Evolutionary conservation across 1,140 invertebrate species (phyloP).

Genomic region (Colletes gigas): DNA sequence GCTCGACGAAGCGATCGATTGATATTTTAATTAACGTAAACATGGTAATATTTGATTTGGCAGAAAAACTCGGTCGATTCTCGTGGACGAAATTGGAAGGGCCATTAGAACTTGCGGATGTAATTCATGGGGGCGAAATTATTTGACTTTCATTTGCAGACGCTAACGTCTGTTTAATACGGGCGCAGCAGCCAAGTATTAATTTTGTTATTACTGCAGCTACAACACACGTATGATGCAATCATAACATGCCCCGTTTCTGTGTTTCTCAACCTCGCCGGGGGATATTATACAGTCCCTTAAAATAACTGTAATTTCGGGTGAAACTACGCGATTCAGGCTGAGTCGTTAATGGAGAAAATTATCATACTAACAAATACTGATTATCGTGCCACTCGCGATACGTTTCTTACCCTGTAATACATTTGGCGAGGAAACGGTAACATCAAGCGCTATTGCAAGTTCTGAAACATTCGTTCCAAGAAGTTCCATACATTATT

Average conservation of each 20-base stretch:
- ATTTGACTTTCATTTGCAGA: constrained; percentile 21
- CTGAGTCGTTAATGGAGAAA: constrained; percentile 28
- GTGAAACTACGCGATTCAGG: constrained; percentile 7
- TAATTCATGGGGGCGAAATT: background rate
- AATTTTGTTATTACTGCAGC: constrained; percentile 48
- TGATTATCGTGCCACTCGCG: background rate
- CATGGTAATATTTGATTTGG: too few relatives aligned
- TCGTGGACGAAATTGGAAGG: too few relatives aligned
- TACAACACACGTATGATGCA: constrained; percentile 41
- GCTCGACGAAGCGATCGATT: too few relatives aligned
- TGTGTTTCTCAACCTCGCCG: constrained; percentile 29
- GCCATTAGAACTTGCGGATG: background rate
- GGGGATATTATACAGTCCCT: constrained; percentile 41
- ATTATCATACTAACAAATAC: constrained; percentile 30
- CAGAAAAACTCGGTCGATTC: background rate
- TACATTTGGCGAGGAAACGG: too few relatives aligned
- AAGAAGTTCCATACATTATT: background rate
- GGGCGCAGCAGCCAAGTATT: constrained; percentile 23
- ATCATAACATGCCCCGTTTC: constrained; percentile 43
- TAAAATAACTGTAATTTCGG: constrained; percentile 52
- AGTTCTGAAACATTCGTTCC: background rate
- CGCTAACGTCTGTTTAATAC: constrained; percentile 8
- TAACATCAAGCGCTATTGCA: background rate
- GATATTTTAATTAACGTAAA: too few relatives aligned
- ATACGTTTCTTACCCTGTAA: background rate